phyloP scores from a whole-genome alignment of 2,113 vertebrate genomes.

The Oryzias curvinotus region DNA sequence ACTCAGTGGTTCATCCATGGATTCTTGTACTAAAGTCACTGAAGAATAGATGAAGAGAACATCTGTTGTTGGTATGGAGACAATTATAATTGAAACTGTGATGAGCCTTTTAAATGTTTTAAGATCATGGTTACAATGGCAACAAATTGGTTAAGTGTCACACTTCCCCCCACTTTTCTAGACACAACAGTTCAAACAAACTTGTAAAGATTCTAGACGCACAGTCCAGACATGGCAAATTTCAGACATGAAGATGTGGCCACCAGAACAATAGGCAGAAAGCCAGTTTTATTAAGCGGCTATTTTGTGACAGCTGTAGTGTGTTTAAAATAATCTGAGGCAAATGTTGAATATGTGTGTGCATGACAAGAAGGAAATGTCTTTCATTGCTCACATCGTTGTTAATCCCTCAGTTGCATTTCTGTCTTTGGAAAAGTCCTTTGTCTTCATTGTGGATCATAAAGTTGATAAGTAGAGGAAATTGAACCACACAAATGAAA shows the following conservation, averaged over 20 bases:
- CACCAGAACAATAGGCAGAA: slow-evolving; percentile 9
- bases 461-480: slow-evolving; percentile 31
- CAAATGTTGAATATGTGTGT: slow-evolving; percentile 38
- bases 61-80: slow-evolving; percentile 21
- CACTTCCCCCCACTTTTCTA: too few relatives aligned
- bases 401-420: slow-evolving; percentile 18
- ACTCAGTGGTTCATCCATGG: slow-evolving; percentile 46
- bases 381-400: neutral
- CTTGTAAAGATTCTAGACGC: too few relatives aligned
- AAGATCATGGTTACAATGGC: too few relatives aligned
- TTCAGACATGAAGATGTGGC: too few relatives aligned
- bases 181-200: too few relatives aligned
- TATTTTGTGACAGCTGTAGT: slow-evolving; percentile 23
- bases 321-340: slow-evolving; percentile 11
- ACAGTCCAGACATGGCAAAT: too few relatives aligned
- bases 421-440: slow-evolving; percentile 15
- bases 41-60: slow-evolving; percentile 15
- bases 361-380: neutral
- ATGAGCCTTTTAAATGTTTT: too few relatives aligned
- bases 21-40: slow-evolving; percentile 21
- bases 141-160: too few relatives aligned
- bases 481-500: slow-evolving; percentile 18
- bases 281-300: slow-evolving; percentile 33
- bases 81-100: too few relatives aligned
- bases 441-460: slow-evolving; percentile 19